phyloP scores from a whole-genome alignment of 1,140 invertebrate species.

The Zaprionus africanus region DNA sequence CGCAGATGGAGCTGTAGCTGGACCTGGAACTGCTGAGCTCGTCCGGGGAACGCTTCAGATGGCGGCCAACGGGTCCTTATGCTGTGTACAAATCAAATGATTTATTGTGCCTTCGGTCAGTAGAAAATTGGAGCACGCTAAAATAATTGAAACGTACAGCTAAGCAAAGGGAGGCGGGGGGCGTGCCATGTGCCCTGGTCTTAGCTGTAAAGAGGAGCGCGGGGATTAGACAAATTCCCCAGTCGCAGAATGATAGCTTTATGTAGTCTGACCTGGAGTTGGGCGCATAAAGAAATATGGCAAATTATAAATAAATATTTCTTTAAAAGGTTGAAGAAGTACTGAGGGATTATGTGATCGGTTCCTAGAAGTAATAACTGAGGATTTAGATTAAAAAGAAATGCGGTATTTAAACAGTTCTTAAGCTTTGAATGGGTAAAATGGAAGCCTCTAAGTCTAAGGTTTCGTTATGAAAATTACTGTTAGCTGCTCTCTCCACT shows the following conservation, averaged over 20 bases:
- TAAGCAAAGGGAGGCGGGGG: background rate
- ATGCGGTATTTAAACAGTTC: no score
- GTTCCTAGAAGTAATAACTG: background rate
- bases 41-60: constrained; percentile 17
- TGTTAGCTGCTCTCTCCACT: no score
- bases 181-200: background rate
- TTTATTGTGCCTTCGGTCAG: constrained; percentile 63
- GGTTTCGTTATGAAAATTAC: no score
- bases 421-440: background rate
- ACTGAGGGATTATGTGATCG: background rate
- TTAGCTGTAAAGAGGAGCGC: background rate
- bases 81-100: constrained; percentile 78
- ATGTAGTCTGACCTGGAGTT: background rate
- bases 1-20: background rate
- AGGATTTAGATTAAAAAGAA: no score
- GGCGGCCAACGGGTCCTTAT: background rate
- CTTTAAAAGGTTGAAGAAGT: background rate
- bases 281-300: background rate
- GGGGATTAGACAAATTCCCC: constrained; percentile 11
- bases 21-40: background rate
- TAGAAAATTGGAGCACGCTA: constrained; percentile 57
- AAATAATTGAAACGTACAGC: constrained; percentile 77
- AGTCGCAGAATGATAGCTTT: background rate
- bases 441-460: no score
- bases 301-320: background rate